These are phyloP conservation scores for Cryptotis parvus DNA, from an alignment of 2,113 vertebrate species.

Conservation along the genomic window DNA sequence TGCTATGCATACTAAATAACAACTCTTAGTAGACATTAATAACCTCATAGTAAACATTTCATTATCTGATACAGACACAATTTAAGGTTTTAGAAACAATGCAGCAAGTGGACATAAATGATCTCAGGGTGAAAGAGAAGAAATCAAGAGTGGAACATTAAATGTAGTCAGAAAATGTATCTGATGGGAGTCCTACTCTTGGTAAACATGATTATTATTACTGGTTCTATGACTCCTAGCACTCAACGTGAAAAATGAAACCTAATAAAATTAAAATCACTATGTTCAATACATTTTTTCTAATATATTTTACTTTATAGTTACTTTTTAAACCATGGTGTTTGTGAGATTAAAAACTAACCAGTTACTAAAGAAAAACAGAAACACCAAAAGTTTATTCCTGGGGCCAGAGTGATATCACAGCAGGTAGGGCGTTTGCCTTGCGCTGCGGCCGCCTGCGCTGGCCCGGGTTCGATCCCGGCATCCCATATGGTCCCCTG, in stretches of 20 bases:
- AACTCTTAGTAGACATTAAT: neutral
- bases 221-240: neutral
- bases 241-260: conserved; percentile 16
- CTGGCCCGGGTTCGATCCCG: too few relatives aligned
- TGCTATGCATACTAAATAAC: neutral
- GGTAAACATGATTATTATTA: neutral
- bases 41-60: conserved; percentile 31
- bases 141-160: neutral
- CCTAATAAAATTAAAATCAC: conserved; percentile 11
- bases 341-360: too few relatives aligned
- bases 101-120: neutral
- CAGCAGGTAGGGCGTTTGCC: too few relatives aligned
- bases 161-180: neutral
- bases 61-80: neutral
- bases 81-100: conserved; percentile 9
- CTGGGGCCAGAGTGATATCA: too few relatives aligned
- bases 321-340: too few relatives aligned
- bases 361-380: too few relatives aligned
- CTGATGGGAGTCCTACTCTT: neutral
- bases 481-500: too few relatives aligned
- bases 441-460: too few relatives aligned
- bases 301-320: neutral
- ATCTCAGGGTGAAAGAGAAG: neutral
- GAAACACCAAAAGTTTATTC: neutral
- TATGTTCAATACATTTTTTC: neutral